phyloP scores from a whole-genome alignment of 2,888 invertebrate species.

The Stramonita haemastoma region DNA sequence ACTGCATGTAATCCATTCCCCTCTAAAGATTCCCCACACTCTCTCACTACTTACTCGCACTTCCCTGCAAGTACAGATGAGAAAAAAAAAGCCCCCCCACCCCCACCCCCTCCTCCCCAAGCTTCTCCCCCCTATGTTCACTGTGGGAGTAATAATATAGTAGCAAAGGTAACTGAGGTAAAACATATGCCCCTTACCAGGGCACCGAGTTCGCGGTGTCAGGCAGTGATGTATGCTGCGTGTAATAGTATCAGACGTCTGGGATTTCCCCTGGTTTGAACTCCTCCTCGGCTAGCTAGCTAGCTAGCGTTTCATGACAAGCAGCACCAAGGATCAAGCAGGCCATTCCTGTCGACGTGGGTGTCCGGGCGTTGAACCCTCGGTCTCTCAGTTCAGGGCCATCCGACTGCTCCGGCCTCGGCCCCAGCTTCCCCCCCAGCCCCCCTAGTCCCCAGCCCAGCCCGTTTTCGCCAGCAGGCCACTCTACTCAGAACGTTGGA shows the following conservation, averaged over 20 bases:
- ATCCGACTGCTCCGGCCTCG: neutral
- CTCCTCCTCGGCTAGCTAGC: neutral
- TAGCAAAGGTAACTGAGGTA: no score
- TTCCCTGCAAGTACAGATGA: neutral
- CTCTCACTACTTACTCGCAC: no score
- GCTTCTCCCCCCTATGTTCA: no score
- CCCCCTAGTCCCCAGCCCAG: no score
- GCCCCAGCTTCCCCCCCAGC: no score
- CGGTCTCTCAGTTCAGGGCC: conserved; percentile 11
- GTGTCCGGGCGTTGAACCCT: conserved; percentile 14
- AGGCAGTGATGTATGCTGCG: neutral
- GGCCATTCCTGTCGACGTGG: conserved; percentile 15
- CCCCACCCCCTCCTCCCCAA: neutral
- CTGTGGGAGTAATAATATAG: no score
- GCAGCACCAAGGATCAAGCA: neutral
- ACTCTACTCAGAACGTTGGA: no score
- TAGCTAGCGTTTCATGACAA: conserved; percentile 3
- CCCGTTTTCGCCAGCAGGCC: no score
- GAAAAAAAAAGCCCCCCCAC: neutral
- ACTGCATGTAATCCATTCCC: no score
- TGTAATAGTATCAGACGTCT: neutral
- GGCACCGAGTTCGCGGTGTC: no score
- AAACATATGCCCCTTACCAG: no score
- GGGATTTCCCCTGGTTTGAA: conserved; percentile 7
- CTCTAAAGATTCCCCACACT: no score